Evolutionary conservation across 2,797 vertebrate species (phyloP), one percentile per base, ranked within the genome.

Genomic region (Enteromius fasciolatus): DNA sequence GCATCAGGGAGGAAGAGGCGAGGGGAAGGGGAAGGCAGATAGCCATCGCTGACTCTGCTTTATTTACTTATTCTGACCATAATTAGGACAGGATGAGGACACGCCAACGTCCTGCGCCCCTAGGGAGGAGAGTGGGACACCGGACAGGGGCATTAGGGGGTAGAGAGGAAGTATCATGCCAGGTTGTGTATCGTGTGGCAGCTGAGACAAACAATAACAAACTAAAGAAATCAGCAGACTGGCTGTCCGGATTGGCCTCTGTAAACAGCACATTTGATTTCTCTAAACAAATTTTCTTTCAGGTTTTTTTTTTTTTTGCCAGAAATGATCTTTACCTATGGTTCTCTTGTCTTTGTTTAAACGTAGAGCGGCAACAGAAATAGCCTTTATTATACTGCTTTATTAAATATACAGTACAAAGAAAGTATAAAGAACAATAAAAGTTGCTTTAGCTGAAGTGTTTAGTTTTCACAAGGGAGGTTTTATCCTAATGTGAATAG

Each of bases 31-130:
- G 88, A 92, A 89, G 89, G 88, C 87, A 90, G 94, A 95, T 95
- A 94, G 92, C 87, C 88, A 95, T 95, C 94, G 57, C 90, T 92
- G 93, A 93, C 92, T 94, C 93, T 89, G 90, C 93, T 92, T 92
- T 94, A 95, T 94, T 95, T 95, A 95, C 94, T 95, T 95, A 95
- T 93, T 91, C 92, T 91, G 91, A 87, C 82, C 90, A 93, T 93
- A 94, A 94, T 95, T 94, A 94, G 89, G 93, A 89, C 90, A 93
- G 94, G 95, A 95, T 95, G 94, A 93, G 93, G 91, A 93, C 94
- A 94, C 93, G 93, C 94, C 94, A 93, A 93, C 66, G 86, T 88
- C 83, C 85, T 88, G 64, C 59, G 50, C 83, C 78, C 83, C 78
- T 64, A 59, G 78, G 82, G 80, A 80, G 83, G 78, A 64, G 76